Percentiles rank a stretch among this genome's conserved stretches.
phyloP scores from a whole-genome alignment of 2,113 vertebrate genomes.

The Butastur rufipennis region DNA sequence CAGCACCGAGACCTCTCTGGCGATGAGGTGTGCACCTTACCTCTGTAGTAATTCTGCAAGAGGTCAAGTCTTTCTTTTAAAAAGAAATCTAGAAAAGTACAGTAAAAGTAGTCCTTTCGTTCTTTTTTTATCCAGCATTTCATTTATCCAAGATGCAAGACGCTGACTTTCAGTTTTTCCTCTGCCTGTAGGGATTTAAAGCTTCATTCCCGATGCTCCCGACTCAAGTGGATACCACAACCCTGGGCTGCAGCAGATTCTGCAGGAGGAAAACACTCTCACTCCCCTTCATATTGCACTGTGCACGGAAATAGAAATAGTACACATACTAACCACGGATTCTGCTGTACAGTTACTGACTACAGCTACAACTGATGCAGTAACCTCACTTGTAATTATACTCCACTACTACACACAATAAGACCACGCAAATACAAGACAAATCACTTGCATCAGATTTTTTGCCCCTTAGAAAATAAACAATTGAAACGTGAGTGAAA shows the following conservation, averaged over 20 bases:
- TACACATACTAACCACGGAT: not conserved
- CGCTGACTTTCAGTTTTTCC: not conserved
- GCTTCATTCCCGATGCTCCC: not conserved
- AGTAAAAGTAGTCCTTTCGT: not conserved
- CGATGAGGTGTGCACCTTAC: accelerated
- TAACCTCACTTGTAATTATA: not conserved
- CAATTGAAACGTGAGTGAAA: not conserved
- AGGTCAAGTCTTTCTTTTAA: not conserved
- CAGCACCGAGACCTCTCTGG: not conserved
- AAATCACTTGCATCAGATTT: not conserved
- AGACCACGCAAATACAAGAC: not conserved
- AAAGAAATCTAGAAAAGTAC: not conserved
- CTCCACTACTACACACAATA: not conserved
- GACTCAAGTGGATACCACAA: not conserved
- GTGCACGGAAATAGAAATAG: not conserved
- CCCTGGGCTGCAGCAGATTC: not conserved
- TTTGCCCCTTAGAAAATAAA: not conserved
- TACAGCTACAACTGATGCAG: not conserved
- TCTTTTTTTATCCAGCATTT: not conserved
- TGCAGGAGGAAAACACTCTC: not conserved
- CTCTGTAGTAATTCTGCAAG: not conserved
- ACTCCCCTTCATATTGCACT: not conserved
- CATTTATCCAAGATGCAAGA: not conserved
- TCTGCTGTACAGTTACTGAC: not conserved
- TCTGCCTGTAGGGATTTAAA: not conserved